phyloP scores from a whole-genome alignment of 1,140 invertebrate genomes.

The Lasioglossum albipes region DNA sequence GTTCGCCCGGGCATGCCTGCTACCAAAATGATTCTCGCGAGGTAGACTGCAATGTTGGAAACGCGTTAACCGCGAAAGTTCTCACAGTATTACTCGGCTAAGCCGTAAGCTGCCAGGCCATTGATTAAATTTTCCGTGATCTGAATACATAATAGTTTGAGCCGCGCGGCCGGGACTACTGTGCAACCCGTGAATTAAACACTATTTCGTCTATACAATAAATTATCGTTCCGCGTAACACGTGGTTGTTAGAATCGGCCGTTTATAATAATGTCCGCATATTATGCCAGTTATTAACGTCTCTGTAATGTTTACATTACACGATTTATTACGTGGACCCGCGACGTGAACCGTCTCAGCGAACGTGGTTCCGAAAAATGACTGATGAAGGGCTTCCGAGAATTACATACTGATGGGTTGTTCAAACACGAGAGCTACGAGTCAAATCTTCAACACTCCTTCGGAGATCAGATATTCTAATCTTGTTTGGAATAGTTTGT shows the following conservation, averaged over 20 bases:
- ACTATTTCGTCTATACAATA: constrained; percentile 22
- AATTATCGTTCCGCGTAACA: constrained; percentile 28
- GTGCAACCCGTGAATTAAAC: constrained; percentile 13
- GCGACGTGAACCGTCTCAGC: constrained; percentile 3
- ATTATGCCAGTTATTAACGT: constrained; percentile 36
- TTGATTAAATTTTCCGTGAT: constrained; percentile 14
- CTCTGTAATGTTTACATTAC: constrained; percentile 42
- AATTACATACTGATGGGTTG: too few species aligned
- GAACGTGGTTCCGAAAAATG: constrained; percentile 12
- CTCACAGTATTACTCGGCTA: background rate
- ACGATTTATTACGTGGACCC: background rate
- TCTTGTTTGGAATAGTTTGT: too few species aligned
- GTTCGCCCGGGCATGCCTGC: background rate
- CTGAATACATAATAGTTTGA: constrained; percentile 43
- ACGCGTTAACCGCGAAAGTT: constrained; percentile 6
- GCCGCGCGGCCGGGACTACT: background rate
- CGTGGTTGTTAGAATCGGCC: constrained; percentile 10
- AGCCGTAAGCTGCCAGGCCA: background rate
- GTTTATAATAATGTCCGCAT: constrained; percentile 6
- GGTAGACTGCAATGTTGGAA: background rate
- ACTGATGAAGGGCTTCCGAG: too few species aligned
- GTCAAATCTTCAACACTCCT: too few species aligned
- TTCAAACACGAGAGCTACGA: too few species aligned
- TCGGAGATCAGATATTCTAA: too few species aligned
- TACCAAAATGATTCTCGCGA: background rate